A percentile compares a stretch with the other conserved stretches of the same genome.
phyloP scores from a whole-genome alignment of 2,797 vertebrate species.

The Tangara arthus region DNA sequence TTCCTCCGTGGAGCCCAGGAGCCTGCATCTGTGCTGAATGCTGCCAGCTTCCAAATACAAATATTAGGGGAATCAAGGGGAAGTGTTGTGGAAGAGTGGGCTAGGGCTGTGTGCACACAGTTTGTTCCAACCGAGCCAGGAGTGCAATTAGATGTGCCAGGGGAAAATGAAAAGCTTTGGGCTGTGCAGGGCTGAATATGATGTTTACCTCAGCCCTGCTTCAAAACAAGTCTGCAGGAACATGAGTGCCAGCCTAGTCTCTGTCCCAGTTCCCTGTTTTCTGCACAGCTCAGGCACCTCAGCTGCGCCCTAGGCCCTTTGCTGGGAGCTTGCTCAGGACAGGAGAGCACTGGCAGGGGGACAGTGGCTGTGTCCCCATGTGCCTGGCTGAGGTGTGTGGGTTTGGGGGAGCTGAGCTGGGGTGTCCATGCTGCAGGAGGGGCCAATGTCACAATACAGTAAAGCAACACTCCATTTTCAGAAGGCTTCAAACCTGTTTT shows the following conservation, averaged over 20 bases:
- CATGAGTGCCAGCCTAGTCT: background rate
- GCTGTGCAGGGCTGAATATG: background rate
- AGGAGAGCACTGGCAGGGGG: background rate
- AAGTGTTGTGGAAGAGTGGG: fast-evolving
- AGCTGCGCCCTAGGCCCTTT: fast-evolving
- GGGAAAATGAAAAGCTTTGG: background rate
- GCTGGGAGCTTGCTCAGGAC: background rate
- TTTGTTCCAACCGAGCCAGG: fast-evolving
- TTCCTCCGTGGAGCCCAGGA: background rate
- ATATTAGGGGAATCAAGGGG: background rate
- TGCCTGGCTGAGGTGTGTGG: background rate
- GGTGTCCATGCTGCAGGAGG: background rate
- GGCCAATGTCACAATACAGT: background rate
- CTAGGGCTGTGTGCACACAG: background rate
- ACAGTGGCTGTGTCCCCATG: fast-evolving
- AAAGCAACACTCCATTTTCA: background rate
- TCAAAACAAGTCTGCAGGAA: background rate
- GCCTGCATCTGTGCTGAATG: background rate
- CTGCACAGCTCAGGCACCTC: background rate
- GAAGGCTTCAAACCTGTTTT: background rate
- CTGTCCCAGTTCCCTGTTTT: background rate
- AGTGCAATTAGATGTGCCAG: background rate
- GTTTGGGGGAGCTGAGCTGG: background rate
- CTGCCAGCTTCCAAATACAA: background rate
- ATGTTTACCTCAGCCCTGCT: background rate